Conservation (phyloP, 2,888 invertebrate species). For the Conus canariensis region DNA sequence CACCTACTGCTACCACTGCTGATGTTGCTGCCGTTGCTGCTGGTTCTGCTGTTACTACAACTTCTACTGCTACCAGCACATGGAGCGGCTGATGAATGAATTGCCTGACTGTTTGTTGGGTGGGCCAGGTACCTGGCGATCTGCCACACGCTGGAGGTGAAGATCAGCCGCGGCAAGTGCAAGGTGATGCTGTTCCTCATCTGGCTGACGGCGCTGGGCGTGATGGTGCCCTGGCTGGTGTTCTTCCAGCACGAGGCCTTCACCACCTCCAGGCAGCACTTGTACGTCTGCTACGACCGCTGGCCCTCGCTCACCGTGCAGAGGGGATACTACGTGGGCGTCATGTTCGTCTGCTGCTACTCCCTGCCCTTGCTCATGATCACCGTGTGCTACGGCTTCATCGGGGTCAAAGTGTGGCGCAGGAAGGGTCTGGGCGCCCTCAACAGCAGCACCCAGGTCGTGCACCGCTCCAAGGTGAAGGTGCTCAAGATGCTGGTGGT, state of each 20-base stretch:
- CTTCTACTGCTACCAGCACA: too few species aligned
- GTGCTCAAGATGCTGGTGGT: slow-evolving; percentile 95
- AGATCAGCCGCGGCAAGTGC: slow-evolving; percentile 92
- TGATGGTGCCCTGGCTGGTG: slow-evolving; percentile 93
- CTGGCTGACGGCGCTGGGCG: slow-evolving; percentile 91
- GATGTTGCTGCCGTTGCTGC: too few species aligned
- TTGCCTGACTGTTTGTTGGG: too few species aligned
- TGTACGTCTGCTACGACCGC: slow-evolving; percentile 73
- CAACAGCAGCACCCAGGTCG: slow-evolving; percentile 55
- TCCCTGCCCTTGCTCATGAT: slow-evolving; percentile 93
- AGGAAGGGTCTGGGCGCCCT: slow-evolving; percentile 91
- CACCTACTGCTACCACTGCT: too few species aligned
- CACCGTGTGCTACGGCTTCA: slow-evolving; percentile 92
- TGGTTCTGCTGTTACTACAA: too few species aligned
- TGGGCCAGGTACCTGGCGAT: slow-evolving; percentile 93
- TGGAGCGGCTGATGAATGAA: too few species aligned
- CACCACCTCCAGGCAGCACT: slow-evolving; percentile 42
- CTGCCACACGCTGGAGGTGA: slow-evolving; percentile 95
- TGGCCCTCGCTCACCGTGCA: slow-evolving; percentile 78
- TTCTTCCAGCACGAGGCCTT: slow-evolving; percentile 85
- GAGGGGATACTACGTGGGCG: slow-evolving; percentile 90
- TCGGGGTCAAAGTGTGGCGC: slow-evolving; percentile 93
- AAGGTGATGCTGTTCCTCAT: slow-evolving; percentile 92
- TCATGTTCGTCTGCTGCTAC: slow-evolving; percentile 92
- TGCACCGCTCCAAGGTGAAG: slow-evolving; percentile 92